Evolutionary conservation across 2,797 vertebrate species (phyloP), one percentile per base, ranked within the genome.

Genomic region (Salarias fasciatus): DNA sequence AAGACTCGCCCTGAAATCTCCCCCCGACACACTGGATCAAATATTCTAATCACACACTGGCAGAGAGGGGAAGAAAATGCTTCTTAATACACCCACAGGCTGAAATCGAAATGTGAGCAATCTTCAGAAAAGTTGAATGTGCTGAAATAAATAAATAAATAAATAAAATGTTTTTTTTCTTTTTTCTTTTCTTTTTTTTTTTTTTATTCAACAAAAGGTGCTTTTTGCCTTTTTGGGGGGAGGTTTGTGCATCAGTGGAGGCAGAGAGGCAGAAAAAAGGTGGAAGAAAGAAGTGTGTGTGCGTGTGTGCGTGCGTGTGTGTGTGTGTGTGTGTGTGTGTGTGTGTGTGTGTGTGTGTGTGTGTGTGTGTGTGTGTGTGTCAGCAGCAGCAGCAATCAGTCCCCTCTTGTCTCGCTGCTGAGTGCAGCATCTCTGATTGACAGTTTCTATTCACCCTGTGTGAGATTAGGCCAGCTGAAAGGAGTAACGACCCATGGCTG

Each of bases 401-500:
- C 84, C 60, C 88, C 89, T 89, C 90, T 92, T 91, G 90, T 91
- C 88, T 89, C 63, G 74, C 83, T 77, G 78, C 84, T 84, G 87
- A 89, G 89, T 86, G 87, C 79, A 73, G 63, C 82, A 45, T 80
- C 66, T 91, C 66, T 91, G 92, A 93, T 85, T 92, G 92, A 90
- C 91, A 91, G 86, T 77, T 82, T 88, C 87, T 82, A 92, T 93
- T 93, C 90, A 92, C 85, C 75, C 79, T 63, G 57, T 79, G 86
- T 84, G 88, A 87, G 86, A 92, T 93, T 91, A 91, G 84, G 80
- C 84, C 87, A 83, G 63, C 82, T 89, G 85, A 90, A 91, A 89
- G 85, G 85, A 87, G 86, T 89, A 92, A 91, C 86, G 78, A 91
- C 82, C 83, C 81, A 55, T 84, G 82, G 86, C 86, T 79, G 79